A percentile compares a stretch with the other conserved stretches of the same genome.
phyloP scores from a whole-genome alignment of 2,113 vertebrate genomes.

The Monarcha castaneiventris region DNA sequence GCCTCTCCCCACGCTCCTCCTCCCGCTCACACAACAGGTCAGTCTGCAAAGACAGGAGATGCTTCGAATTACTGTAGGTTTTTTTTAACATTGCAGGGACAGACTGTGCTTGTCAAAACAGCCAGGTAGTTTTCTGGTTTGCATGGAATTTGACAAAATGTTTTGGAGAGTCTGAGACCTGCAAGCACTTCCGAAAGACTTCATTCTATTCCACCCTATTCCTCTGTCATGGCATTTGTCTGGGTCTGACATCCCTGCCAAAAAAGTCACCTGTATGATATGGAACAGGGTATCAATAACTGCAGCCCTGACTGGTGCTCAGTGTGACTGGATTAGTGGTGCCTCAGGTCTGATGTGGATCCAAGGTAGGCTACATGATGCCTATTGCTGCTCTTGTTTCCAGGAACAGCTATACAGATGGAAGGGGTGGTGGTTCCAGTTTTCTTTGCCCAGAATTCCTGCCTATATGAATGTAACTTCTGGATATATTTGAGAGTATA shows the following conservation, averaged over 20 bases:
- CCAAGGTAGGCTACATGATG: fast-evolving
- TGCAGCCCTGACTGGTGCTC: not conserved
- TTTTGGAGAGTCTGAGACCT: not conserved
- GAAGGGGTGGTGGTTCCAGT: not conserved
- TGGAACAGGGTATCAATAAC: not conserved
- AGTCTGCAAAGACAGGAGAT: not conserved
- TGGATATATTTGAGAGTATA: not conserved
- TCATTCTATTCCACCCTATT: not conserved
- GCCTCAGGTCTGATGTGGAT: not conserved
- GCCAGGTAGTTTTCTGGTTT: not conserved
- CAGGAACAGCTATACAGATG: not conserved
- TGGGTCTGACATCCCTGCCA: not conserved
- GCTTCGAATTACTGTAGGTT: not conserved
- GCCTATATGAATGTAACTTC: not conserved
- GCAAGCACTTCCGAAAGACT: not conserved
- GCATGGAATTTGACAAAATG: not conserved
- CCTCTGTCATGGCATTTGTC: not conserved
- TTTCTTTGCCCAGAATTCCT: not conserved
- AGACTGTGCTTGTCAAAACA: not conserved
- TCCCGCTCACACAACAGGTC: constrained; percentile 75
- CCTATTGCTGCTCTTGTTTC: not conserved
- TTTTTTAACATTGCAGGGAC: not conserved
- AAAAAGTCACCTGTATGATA: not conserved
- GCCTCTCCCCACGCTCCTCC: constrained; percentile 64
- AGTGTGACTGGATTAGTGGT: not conserved